Conservation (phyloP, 2,888 invertebrate species). For the Heliconius charithonia region DNA sequence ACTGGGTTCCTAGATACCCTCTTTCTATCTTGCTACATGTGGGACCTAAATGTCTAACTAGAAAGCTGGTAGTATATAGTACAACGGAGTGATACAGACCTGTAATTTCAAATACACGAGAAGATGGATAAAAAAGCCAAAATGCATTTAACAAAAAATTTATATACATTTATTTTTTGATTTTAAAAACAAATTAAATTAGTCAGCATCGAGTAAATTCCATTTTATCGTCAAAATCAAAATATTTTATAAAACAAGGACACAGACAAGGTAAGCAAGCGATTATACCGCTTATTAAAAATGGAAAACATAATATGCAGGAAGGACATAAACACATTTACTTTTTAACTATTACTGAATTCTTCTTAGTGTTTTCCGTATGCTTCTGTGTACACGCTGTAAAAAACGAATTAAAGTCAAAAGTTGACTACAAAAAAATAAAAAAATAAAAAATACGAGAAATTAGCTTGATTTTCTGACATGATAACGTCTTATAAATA, state of each 20-base stretch:
- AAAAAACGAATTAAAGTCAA: background rate
- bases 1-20: too few relatives aligned
- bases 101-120: too few relatives aligned
- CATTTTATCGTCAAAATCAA: conserved; percentile 38
- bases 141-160: background rate
- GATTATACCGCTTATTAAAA: conserved; percentile 51
- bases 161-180: background rate
- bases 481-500: too few relatives aligned
- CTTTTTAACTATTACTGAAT: background rate
- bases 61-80: too few relatives aligned
- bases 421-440: too few relatives aligned
- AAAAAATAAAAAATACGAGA: too few relatives aligned
- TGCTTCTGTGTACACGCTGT: too few relatives aligned
- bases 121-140: background rate
- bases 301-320: conserved; percentile 49
- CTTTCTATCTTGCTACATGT: too few relatives aligned
- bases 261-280: conserved; percentile 55
- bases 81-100: too few relatives aligned
- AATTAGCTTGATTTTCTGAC: too few relatives aligned
- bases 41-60: too few relatives aligned
- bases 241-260: conserved; percentile 51
- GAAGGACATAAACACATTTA: conserved; percentile 50
- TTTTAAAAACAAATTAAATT: background rate
- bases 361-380: background rate
- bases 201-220: background rate